Conservation (phyloP, 53 echinoderm and acorn worm species). For the Echinarachnius parma region DNA sequence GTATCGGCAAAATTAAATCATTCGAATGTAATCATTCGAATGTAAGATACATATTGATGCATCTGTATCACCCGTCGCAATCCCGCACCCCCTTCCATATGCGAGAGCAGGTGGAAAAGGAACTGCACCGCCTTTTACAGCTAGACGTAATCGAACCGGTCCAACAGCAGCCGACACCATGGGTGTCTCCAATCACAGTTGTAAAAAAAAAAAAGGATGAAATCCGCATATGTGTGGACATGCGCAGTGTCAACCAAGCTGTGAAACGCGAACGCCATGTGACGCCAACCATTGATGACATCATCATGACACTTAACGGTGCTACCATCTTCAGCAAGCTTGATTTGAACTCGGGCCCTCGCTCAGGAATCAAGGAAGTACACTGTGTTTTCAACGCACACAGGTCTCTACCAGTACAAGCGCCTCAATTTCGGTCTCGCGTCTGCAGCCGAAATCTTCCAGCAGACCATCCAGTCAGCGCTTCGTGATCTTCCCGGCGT, state of each 20-base stretch:
- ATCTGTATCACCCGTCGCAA: conserved; percentile 56
- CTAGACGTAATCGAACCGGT: conserved; percentile 73
- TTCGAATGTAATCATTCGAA: conserved; percentile 43
- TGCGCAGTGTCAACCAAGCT: conserved; percentile 48
- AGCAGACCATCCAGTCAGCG: conserved; percentile 53
- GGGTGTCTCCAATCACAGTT: conserved; percentile 61
- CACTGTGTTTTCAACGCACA: conserved; percentile 68
- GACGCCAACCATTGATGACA: conserved; percentile 57
- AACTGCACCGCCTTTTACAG: conserved; percentile 42
- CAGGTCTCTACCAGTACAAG: conserved; percentile 56
- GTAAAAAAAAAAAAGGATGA: conserved; percentile 48
- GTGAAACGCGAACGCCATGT: conserved; percentile 58
- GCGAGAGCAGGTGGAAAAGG: conserved; percentile 45
- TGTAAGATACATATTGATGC: conserved; percentile 58
- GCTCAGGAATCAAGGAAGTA: conserved; percentile 42
- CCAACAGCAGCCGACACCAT: conserved; percentile 46
- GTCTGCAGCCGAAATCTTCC: conserved; percentile 64
- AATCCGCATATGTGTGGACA: conserved; percentile 43
- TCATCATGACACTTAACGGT: conserved; percentile 51
- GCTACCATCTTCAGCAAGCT: conserved; percentile 48
- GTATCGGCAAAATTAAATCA: conserved; percentile 52
- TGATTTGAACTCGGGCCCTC: conserved; percentile 45
- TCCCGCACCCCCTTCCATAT: conserved; percentile 66
- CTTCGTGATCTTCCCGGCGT: conserved; percentile 50
- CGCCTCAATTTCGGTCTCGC: conserved; percentile 64